These are phyloP conservation scores for Palythoa grandiflora DNA, from an alignment of 92 coral and sea anemone genomes.

Conservation along the genomic window DNA sequence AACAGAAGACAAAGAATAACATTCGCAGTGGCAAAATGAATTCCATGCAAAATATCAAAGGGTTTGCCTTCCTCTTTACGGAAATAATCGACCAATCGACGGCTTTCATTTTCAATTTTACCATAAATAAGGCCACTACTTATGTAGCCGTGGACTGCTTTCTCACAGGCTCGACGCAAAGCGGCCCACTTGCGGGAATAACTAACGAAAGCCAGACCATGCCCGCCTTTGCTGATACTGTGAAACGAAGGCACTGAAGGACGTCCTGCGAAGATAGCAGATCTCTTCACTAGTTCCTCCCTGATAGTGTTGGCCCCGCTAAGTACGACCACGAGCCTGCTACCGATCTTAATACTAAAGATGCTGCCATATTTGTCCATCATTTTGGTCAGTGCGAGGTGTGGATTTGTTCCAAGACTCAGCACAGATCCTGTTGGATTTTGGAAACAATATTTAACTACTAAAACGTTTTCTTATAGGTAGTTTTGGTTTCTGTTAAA, in stretches of 20 bases:
- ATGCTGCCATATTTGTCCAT: slow-evolving; percentile 75
- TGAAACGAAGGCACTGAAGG: slow-evolving; percentile 68
- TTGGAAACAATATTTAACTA: no score
- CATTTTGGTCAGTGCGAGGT: slow-evolving; percentile 61
- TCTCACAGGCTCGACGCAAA: slow-evolving; percentile 27
- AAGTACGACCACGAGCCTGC: slow-evolving; percentile 78
- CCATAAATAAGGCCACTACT: background rate
- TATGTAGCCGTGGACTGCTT: slow-evolving; percentile 24
- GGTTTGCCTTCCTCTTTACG: slow-evolving; percentile 27
- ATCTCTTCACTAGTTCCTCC: slow-evolving; percentile 75
- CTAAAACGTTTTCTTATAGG: no score
- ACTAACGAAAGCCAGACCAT: slow-evolving; percentile 35
- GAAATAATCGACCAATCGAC: slow-evolving; percentile 7
- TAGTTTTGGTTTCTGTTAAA: no score
- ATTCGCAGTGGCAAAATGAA: slow-evolving; percentile 5
- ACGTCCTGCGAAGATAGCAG: slow-evolving; percentile 72
- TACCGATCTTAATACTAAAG: slow-evolving; percentile 77
- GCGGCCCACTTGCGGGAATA: slow-evolving; percentile 48
- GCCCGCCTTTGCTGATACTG: slow-evolving; percentile 44
- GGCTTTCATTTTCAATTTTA: slow-evolving; percentile 6
- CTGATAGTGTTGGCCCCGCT: slow-evolving; percentile 72
- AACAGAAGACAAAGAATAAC: slow-evolving; percentile 25
- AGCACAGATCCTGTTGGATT: slow-evolving; percentile 36
- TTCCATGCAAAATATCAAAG: background rate
- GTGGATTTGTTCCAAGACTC: slow-evolving; percentile 63